Evolutionary conservation across 2,797 vertebrate genomes (phyloP), one percentile per base, ranked within the genome.

Genomic region (Tangara arthus): DNA sequence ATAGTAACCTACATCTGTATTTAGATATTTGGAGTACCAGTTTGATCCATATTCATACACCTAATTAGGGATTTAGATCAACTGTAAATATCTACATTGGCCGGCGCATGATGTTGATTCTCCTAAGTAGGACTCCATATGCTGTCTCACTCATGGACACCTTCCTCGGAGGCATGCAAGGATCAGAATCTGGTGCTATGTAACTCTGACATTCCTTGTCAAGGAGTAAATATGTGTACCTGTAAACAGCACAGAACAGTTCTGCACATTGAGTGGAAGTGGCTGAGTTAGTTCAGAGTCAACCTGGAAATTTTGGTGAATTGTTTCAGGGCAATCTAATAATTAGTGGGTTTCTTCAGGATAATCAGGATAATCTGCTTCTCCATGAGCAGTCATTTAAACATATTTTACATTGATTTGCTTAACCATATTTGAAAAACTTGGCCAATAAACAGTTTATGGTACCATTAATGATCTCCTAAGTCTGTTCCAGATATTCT

Each of bases 211-310:
- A 1, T 39, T 88, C 37, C 12, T 53, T 46, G 32, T 18, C 6
- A 22, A 37, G 14, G 3, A 66, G 21, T 50, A 78, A 68, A 68
- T 49, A 2, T 17, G 16, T 14, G 9, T 44, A 47, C 9, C 21
- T 53, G 5, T 23, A 17, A 83, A 26, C 8, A 52, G 3, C 72
- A 56, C 24, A 12, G 64, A 71, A 2, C 21, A 72, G 11, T 35
- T 37, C 17, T 28, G 24, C 53, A 21, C 16, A 8, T 12, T 0
- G 0, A 53, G 10, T 71, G 17, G 12, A 75, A 71, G 12, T 26
- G 17, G 9, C 37, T n/a, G 41, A 73, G 47, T 56, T 86, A 32
- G 24, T 46, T 83, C 64, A 64, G 11, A 82, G 35, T n/a, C 9
- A 39, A 8, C 49, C n/a, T 50, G 37, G 37, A 44, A 8, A 39